Conservation (phyloP, 2,888 invertebrate genomes). For the Cenopis cana region DNA sequence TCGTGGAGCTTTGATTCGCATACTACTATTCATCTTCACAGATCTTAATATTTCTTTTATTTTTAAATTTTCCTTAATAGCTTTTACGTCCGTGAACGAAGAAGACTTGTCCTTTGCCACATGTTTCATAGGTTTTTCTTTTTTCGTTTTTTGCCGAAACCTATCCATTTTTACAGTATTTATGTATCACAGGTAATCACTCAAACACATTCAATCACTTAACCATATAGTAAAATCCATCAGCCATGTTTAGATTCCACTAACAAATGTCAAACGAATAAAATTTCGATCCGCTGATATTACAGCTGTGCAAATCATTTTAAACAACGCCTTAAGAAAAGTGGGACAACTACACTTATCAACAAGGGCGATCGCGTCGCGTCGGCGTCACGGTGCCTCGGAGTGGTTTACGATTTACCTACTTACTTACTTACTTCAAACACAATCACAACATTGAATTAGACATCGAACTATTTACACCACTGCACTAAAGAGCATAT, state of each 20-base stretch:
- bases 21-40: slow-evolving; percentile 78
- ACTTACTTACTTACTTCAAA: slow-evolving; percentile 5
- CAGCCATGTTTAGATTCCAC: slow-evolving; percentile 46
- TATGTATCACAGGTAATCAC: neutral
- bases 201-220: slow-evolving; percentile 17
- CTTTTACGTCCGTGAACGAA: slow-evolving; percentile 68
- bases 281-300: slow-evolving; percentile 48
- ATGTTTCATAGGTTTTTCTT: slow-evolving; percentile 64
- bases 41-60: slow-evolving; percentile 76
- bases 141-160: slow-evolving; percentile 68
- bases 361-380: slow-evolving; percentile 53
- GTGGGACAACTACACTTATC: slow-evolving; percentile 67
- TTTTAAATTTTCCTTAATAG: slow-evolving; percentile 74
- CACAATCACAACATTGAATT: slow-evolving; percentile 3
- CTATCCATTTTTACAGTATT: slow-evolving; percentile 65
- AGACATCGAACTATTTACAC: slow-evolving; percentile 9
- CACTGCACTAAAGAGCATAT: slow-evolving; percentile 23
- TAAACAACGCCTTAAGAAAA: slow-evolving; percentile 64
- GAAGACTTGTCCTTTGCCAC: slow-evolving; percentile 63
- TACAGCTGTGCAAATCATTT: slow-evolving; percentile 75
- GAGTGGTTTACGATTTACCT: neutral
- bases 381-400: slow-evolving; percentile 50
- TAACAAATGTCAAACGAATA: slow-evolving; percentile 39
- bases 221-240: slow-evolving; percentile 48
- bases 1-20: slow-evolving; percentile 71